phyloP scores from a whole-genome alignment of 2,888 invertebrate species.

The Automeris io region DNA sequence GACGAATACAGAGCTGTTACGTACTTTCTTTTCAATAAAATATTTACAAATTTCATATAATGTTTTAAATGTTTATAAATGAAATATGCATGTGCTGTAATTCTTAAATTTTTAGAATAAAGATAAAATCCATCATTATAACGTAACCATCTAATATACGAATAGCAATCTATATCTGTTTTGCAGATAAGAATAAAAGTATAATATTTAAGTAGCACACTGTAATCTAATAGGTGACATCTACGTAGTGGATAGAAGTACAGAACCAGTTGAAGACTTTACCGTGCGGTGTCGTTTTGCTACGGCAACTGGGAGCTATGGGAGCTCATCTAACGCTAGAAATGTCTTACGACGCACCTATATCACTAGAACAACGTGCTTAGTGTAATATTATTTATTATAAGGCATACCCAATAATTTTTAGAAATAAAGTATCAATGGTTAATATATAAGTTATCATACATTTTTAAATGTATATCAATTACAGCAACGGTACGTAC shows the following conservation, averaged over 20 bases:
- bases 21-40: too few relatives aligned
- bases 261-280: constrained; percentile 50
- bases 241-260: constrained; percentile 31
- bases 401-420: constrained; percentile 35
- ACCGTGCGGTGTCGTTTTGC: constrained; percentile 70
- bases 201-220: constrained; percentile 36
- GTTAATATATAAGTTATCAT: constrained; percentile 24
- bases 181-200: too few relatives aligned
- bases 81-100: too few relatives aligned
- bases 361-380: constrained; percentile 63
- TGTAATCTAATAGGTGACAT: constrained; percentile 36
- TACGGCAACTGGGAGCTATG: constrained; percentile 58
- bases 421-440: constrained; percentile 1
- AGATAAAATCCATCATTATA: too few relatives aligned
- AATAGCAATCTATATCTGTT: too few relatives aligned
- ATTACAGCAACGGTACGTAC: constrained; percentile 76
- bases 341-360: constrained; percentile 47
- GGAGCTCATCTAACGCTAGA: constrained; percentile 63
- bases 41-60: too few relatives aligned
- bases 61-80: too few relatives aligned
- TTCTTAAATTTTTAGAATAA: too few relatives aligned
- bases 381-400: constrained; percentile 39
- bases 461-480: constrained; percentile 33
- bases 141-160: too few relatives aligned
- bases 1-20: too few relatives aligned